These are phyloP conservation scores for Cephalopholis sonnerati DNA, from an alignment of 2,113 vertebrate species.

Conservation along the genomic window DNA sequence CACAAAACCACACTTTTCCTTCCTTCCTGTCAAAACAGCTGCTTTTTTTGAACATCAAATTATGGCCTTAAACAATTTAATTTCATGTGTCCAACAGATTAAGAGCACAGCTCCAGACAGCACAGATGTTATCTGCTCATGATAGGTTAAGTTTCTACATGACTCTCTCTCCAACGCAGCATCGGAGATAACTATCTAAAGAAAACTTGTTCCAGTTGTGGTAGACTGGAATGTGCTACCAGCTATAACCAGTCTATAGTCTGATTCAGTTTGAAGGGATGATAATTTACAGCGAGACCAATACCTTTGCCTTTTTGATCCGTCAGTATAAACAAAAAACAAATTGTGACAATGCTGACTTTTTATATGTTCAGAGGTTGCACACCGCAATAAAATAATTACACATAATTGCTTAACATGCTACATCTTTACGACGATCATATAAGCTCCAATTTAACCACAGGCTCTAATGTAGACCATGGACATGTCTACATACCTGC, in stretches of 20 bases:
- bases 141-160: conserved; percentile 8
- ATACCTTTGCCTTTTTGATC: background rate
- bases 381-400: too few relatives aligned
- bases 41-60: conserved; percentile 27
- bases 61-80: conserved; percentile 33
- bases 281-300: background rate
- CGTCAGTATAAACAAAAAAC: background rate
- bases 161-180: conserved; percentile 24
- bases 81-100: conserved; percentile 58
- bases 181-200: conserved; percentile 15
- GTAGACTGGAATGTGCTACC: conserved; percentile 6
- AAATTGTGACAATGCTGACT: background rate
- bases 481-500: background rate
- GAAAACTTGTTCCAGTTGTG: conserved; percentile 17
- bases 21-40: conserved; percentile 27
- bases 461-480: too few relatives aligned
- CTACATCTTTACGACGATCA: background rate
- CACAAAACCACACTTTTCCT: conserved; percentile 15
- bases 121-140: conserved; percentile 51
- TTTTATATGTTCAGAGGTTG: too few relatives aligned
- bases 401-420: background rate
- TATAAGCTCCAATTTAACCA: background rate
- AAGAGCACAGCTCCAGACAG: conserved; percentile 20
- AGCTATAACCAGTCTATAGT: background rate
- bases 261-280: conserved; percentile 4